phyloP scores from a whole-genome alignment of 1,140 invertebrate species.

The Ceratosolen fusciceps region DNA sequence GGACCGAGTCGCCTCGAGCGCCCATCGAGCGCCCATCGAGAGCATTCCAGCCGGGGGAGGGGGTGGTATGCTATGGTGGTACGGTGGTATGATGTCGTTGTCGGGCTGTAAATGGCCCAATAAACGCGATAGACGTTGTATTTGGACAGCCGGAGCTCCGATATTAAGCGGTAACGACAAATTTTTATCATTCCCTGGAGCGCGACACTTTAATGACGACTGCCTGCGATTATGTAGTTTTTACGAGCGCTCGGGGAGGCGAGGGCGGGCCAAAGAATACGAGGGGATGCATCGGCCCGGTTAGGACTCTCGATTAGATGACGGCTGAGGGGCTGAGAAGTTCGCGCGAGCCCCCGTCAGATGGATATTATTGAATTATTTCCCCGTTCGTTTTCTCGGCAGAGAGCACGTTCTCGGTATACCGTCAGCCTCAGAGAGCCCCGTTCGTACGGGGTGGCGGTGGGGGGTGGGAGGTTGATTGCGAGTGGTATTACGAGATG shows the following conservation, averaged over 20 bases:
- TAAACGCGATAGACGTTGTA: slow-evolving; percentile 35
- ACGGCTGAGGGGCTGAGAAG: neutral
- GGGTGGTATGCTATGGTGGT: too few relatives aligned
- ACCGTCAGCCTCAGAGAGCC: too few relatives aligned
- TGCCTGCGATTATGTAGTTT: neutral
- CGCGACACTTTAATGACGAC: neutral
- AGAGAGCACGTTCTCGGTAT: too few relatives aligned
- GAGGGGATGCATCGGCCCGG: neutral
- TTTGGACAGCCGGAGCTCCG: neutral
- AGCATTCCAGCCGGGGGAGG: too few relatives aligned
- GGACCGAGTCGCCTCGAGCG: slow-evolving; percentile 2
- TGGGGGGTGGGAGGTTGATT: too few relatives aligned
- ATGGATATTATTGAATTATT: neutral
- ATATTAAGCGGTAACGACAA: slow-evolving; percentile 10
- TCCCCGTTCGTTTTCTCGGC: too few relatives aligned
- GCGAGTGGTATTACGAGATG: too few relatives aligned
- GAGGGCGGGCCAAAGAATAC: neutral
- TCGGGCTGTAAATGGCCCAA: slow-evolving; percentile 31
- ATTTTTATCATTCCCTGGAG: slow-evolving; percentile 36
- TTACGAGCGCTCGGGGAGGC: neutral
- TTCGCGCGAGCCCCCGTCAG: neutral
- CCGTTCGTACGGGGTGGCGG: too few relatives aligned
- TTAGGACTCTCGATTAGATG: too few relatives aligned
- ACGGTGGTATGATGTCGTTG: slow-evolving; percentile 21
- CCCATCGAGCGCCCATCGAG: too few relatives aligned